phyloP scores from a whole-genome alignment of 2,888 invertebrate genomes.

The Synanthedon vespiformis region DNA sequence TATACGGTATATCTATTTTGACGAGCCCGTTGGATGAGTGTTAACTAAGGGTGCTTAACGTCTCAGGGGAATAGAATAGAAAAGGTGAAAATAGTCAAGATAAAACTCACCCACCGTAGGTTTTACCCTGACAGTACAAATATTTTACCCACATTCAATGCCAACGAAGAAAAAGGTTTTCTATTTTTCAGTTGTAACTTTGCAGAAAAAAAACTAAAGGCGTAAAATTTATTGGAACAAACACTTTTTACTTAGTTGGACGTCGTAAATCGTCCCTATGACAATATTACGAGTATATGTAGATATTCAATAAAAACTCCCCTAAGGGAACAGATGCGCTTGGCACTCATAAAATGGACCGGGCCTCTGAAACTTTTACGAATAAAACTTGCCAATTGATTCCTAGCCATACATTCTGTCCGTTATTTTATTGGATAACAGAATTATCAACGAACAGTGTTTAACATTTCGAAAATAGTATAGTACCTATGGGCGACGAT shows the following conservation, averaged over 20 bases:
- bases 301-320: slow-evolving; percentile 30
- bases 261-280: slow-evolving; percentile 17
- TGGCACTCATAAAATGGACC: slow-evolving; percentile 24
- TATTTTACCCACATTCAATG: no score
- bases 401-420: slow-evolving; percentile 19
- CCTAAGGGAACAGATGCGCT: slow-evolving; percentile 29
- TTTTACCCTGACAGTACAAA: no score
- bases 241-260: background rate
- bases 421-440: slow-evolving; percentile 7
- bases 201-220: background rate
- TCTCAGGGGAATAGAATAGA: no score
- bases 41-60: no score
- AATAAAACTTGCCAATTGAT: slow-evolving; percentile 11
- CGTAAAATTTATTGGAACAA: no score
- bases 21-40: no score
- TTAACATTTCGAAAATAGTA: no score
- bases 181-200: background rate
- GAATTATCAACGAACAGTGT: background rate
- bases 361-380: slow-evolving; percentile 24
- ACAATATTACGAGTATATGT: slow-evolving; percentile 12
- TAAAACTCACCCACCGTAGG: no score
- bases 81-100: no score
- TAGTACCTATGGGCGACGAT: no score
- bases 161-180: background rate
- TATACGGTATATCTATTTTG: no score